phyloP scores from a whole-genome alignment of 2,797 vertebrate species.

The Scolopax bukidnonensis region DNA sequence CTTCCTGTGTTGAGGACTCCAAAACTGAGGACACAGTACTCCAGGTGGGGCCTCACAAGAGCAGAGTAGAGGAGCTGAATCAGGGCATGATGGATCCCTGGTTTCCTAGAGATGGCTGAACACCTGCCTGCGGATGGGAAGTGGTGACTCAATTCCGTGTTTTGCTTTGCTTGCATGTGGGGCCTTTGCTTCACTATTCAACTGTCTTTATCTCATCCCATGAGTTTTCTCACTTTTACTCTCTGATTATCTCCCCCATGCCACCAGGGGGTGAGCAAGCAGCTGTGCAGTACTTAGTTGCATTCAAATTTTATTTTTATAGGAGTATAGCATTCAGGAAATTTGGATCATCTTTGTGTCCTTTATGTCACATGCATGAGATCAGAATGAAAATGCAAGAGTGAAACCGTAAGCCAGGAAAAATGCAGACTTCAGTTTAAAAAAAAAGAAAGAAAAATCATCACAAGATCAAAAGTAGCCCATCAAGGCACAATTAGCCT shows the following conservation, averaged over 20 bases:
- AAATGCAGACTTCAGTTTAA: not conserved
- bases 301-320: not conserved
- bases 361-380: not conserved
- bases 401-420: not conserved
- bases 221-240: not conserved
- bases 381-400: not conserved
- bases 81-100: not conserved
- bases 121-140: not conserved
- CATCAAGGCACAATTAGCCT: not conserved
- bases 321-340: not conserved
- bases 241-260: not conserved
- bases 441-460: not conserved
- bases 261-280: not conserved
- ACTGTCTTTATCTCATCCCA: not conserved
- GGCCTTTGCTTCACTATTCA: not conserved
- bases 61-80: no score
- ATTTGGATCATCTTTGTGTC: not conserved
- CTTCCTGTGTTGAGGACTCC: no score
- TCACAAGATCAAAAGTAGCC: not conserved
- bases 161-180: not conserved
- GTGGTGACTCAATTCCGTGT: not conserved
- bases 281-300: not conserved
- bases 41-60: no score
- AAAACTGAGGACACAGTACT: no score
- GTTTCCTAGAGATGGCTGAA: not conserved